These are phyloP conservation scores for Stenurella melanura DNA, from an alignment of 2,888 invertebrate species.

Conservation along the genomic window DNA sequence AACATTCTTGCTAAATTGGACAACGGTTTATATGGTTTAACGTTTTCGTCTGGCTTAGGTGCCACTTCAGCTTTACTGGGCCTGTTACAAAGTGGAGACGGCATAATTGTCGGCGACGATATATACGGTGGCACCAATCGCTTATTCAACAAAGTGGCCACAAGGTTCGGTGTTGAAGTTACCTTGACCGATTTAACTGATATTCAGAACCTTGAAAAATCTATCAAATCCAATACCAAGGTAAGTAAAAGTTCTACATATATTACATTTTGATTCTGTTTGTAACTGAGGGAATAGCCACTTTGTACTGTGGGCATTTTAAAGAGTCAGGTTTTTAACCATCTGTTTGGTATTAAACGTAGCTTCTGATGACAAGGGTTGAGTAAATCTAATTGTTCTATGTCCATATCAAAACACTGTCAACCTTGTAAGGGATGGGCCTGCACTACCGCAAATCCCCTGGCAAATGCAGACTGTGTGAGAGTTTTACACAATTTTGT, in stretches of 20 bases:
- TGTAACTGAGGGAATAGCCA: no score
- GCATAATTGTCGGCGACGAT: conserved; percentile 93
- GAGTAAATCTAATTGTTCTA: no score
- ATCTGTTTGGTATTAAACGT: no score
- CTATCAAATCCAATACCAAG: conserved; percentile 89
- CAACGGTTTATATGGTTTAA: conserved; percentile 87
- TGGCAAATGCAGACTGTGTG: no score
- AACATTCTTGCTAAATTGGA: conserved; percentile 93
- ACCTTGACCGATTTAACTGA: conserved; percentile 87
- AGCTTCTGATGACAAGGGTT: no score
- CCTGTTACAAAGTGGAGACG: conserved; percentile 89
- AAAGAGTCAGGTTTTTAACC: no score
- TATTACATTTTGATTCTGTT: no score
- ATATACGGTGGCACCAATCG: conserved; percentile 96
- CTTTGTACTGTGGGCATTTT: no score
- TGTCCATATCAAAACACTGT: no score
- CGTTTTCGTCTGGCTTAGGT: conserved; percentile 94
- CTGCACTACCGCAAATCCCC: no score
- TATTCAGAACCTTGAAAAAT: conserved; percentile 78
- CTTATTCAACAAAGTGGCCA: conserved; percentile 75
- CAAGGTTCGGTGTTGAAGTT: conserved; percentile 83
- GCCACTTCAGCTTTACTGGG: conserved; percentile 85
- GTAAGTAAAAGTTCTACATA: conserved; percentile 72
- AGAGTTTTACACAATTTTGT: no score
- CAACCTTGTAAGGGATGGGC: no score